A percentile compares a stretch with the other conserved stretches of the same genome.
phyloP scores from a whole-genome alignment of 1,140 invertebrate genomes.

The Drosophila navojoa region DNA sequence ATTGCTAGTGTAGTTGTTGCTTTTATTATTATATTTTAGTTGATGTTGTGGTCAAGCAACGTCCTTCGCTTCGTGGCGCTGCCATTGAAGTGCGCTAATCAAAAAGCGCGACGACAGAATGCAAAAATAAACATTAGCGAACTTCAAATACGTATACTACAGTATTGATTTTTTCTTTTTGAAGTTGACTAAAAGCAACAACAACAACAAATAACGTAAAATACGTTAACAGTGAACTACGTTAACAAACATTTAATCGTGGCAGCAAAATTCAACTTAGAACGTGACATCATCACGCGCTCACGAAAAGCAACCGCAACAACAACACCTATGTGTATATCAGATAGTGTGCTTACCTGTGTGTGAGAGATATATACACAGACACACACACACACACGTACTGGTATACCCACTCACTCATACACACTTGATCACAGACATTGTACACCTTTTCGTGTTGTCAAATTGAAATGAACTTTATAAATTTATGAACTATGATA shows the following conservation, averaged over 20 bases:
- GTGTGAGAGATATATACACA: constrained; percentile 36
- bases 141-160: constrained; percentile 54
- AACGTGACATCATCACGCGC: constrained; percentile 82
- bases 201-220: constrained; percentile 32
- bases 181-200: constrained; percentile 45
- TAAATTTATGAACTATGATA: constrained; percentile 49
- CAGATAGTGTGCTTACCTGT: constrained; percentile 57
- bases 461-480: constrained; percentile 51
- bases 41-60: constrained; percentile 46
- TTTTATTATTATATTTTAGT: constrained; percentile 13
- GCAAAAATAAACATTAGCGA: constrained; percentile 81
- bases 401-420: constrained; percentile 20
- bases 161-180: not conserved
- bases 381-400: constrained; percentile 17
- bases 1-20: constrained; percentile 1
- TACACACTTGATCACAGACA: constrained; percentile 2
- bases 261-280: constrained; percentile 77
- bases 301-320: constrained; percentile 41
- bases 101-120: constrained; percentile 64
- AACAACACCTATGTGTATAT: constrained; percentile 26
- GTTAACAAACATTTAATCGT: constrained; percentile 76
- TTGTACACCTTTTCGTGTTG: constrained; percentile 29
- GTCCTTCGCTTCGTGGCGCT: constrained; percentile 38
- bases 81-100: constrained; percentile 70
- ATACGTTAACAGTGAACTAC: constrained; percentile 61